Conservation (phyloP, 1,140 invertebrate species). For the Nasonia vitripennis region DNA sequence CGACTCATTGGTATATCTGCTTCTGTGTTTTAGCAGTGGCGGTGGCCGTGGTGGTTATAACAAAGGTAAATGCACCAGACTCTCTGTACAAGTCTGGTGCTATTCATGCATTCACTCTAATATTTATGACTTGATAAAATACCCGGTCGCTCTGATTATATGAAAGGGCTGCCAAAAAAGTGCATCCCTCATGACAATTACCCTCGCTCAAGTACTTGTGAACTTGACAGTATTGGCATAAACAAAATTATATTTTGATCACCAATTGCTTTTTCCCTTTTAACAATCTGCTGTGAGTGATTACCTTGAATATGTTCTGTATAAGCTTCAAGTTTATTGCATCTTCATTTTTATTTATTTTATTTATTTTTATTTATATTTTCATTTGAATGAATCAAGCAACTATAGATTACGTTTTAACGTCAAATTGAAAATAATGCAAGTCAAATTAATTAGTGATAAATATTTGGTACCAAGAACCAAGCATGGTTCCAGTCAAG, state of each 20-base stretch:
- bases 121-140: slow-evolving; percentile 74
- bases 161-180: slow-evolving; percentile 71
- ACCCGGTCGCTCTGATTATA: slow-evolving; percentile 73
- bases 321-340: neutral
- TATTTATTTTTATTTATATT: neutral
- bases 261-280: slow-evolving; percentile 63
- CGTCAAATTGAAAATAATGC: slow-evolving; percentile 16
- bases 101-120: slow-evolving; percentile 82
- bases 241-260: slow-evolving; percentile 54
- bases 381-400: neutral
- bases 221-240: slow-evolving; percentile 45
- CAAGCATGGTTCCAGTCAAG: slow-evolving; percentile 30
- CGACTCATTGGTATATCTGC: slow-evolving; percentile 78
- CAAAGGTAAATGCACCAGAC: slow-evolving; percentile 89
- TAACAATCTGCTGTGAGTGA: slow-evolving; percentile 16
- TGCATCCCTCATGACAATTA: slow-evolving; percentile 38
- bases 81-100: slow-evolving; percentile 79
- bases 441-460: neutral
- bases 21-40: slow-evolving; percentile 89
- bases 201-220: slow-evolving; percentile 12
- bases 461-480: neutral
- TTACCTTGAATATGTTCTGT: slow-evolving; percentile 15
- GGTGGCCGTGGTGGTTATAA: slow-evolving; percentile 90
- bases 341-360: slow-evolving; percentile 14
- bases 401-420: neutral